Conservation (phyloP, 2,797 vertebrate genomes). For the Sebastes steindachneri region DNA sequence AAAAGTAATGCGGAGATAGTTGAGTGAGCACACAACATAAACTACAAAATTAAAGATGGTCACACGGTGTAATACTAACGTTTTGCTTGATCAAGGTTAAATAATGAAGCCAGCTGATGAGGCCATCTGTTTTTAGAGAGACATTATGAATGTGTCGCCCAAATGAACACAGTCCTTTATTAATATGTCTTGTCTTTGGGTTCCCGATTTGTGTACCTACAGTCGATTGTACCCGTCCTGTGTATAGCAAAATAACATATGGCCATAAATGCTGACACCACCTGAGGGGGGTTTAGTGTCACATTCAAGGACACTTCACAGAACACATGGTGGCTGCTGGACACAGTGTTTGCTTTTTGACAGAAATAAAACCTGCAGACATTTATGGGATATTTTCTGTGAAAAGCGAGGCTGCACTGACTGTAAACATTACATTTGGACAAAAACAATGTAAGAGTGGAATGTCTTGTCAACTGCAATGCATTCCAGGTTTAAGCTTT, state of each 20-base stretch:
- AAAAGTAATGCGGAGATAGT: not conserved
- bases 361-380: not conserved
- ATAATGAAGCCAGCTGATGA: not conserved
- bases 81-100: not conserved
- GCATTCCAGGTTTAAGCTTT: not conserved
- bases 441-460: not conserved
- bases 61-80: not conserved
- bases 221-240: not conserved
- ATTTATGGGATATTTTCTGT: not conserved
- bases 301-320: constrained; percentile 26
- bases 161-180: not conserved
- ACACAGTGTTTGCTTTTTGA: not conserved
- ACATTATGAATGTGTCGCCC: not conserved
- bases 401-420: not conserved
- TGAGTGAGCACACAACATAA: not conserved
- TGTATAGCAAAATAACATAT: constrained; percentile 13
- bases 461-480: not conserved
- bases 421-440: not conserved
- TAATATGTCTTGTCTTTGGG: not conserved
- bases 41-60: not conserved
- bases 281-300: not conserved
- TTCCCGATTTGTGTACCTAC: not conserved
- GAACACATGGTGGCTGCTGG: not conserved
- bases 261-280: constrained; percentile 7
- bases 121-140: not conserved